Evolutionary conservation across 1,140 invertebrate genomes (phyloP).

Genomic region (Drosophila sulfurigaster): DNA sequence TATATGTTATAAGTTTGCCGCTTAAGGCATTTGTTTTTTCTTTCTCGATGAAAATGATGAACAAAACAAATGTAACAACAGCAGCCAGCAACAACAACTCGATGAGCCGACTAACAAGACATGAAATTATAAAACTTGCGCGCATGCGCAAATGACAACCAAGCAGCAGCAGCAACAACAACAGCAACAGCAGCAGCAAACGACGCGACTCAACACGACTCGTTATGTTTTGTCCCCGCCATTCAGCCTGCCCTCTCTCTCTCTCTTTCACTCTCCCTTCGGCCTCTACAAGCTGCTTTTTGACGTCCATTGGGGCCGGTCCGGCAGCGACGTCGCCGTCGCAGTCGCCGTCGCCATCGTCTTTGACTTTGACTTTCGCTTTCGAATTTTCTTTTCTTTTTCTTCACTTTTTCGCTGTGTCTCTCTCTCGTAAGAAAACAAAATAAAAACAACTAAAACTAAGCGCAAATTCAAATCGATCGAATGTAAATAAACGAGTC

Average conservation of each 20-base stretch:
- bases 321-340: constrained; percentile 25
- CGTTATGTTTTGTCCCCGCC: neutral
- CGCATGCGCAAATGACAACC: constrained; percentile 47
- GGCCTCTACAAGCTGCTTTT: neutral
- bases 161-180: too few relatives aligned
- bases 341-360: constrained; percentile 47
- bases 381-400: constrained; percentile 80
- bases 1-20: neutral
- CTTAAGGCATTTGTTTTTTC: constrained; percentile 23
- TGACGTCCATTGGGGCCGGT: constrained; percentile 19
- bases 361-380: constrained; percentile 83
- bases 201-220: constrained; percentile 4
- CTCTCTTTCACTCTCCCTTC: too few relatives aligned
- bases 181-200: neutral
- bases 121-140: constrained; percentile 65
- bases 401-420: constrained; percentile 49
- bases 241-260: too few relatives aligned
- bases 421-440: neutral
- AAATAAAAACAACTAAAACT: constrained; percentile 10
- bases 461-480: constrained; percentile 53
- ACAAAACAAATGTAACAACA: constrained; percentile 38
- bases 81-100: constrained; percentile 17
- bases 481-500: constrained; percentile 60
- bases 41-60: constrained; percentile 35
- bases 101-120: constrained; percentile 47